These are phyloP conservation scores for Rhinolophus ferrumequinum DNA, from an alignment of 2,113 vertebrate genomes.

Conservation along the genomic window DNA sequence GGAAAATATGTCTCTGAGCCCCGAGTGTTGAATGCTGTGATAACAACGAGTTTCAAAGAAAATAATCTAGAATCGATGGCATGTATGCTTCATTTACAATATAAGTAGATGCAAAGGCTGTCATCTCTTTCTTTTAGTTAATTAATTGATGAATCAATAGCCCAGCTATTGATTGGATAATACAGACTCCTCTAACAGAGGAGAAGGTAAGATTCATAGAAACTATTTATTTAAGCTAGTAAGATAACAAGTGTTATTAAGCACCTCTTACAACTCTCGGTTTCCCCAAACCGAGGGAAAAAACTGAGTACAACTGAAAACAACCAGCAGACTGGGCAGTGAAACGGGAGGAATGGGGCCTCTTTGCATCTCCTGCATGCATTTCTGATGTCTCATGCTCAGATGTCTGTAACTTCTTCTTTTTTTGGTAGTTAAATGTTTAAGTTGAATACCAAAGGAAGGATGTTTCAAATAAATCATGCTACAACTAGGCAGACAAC, in stretches of 20 bases:
- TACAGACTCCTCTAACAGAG: not conserved
- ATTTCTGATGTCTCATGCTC: constrained; percentile 49
- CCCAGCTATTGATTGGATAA: not conserved
- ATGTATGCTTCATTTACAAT: not conserved
- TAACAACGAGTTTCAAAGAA: constrained; percentile 26
- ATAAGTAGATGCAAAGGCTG: not conserved
- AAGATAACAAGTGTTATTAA: not conserved
- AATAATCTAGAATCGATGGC: constrained; percentile 23
- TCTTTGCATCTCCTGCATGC: not conserved
- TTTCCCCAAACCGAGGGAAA: not conserved
- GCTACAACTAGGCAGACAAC: constrained; percentile 65
- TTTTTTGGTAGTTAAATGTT: constrained; percentile 62
- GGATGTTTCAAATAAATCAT: constrained; percentile 80
- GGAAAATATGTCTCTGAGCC: not conserved
- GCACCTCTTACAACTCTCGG: not conserved
- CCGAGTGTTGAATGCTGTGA: not conserved
- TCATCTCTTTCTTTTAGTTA: not conserved
- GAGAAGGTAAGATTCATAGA: constrained; percentile 8
- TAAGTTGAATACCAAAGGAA: constrained; percentile 78
- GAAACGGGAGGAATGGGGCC: not conserved
- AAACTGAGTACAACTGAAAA: not conserved
- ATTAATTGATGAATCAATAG: not conserved
- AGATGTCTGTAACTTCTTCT: not conserved
- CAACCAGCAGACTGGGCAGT: not conserved
- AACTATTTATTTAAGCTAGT: not conserved